Evolutionary conservation across 2,888 invertebrate genomes (phyloP), one percentile per base, ranked within the genome.

Genomic region (Halictus quadricinctus): DNA sequence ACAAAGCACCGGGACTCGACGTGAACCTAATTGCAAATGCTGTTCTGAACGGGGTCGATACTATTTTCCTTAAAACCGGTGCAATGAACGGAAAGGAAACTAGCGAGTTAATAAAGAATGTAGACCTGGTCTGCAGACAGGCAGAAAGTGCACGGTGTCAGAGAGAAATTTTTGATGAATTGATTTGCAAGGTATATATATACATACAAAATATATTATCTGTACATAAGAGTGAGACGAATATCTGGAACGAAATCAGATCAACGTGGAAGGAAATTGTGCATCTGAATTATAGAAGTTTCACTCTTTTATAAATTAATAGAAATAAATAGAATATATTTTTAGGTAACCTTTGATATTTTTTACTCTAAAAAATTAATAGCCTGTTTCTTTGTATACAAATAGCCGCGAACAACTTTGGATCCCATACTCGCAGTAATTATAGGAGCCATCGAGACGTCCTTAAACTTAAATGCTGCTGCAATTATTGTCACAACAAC

Each of bases 401-500:
- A 66, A 69, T 41, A 96, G 96, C 95, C 95, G 0, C 91, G 93
- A 43, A 91, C 95, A 15, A 96, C 96, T 4, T 96, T 96, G 36
- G 97, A 97, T 90, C 96, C 97, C 88, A 95, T 96, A 0, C 96
- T 97, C 76, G 96, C 97, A 0, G 95, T 97, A 10, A 97, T 97
- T 18, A 95, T 98, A 76, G 96, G 97, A 0, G 97, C 97, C 12
- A 97, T 97, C 0, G 95, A 97, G 86, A 96, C 97, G 7, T 96
- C 98, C 0, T 96, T 97, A 88, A 96, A 97, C 86, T 95, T 96
- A 76, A 95, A 96, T 88, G 97, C 97, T 0, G 95, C 96, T 0
- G 97, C 96, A 1, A 97, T 97, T 60, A 94, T 97, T 36, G 96
- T 96, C 6, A 95, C 97, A 72, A 97, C 97, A 5, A 96, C 96